Percentiles rank a stretch among this genome's conserved stretches.
Evolutionary conservation across 2,797 vertebrate genomes (phyloP).

Genomic region (Manis javanica): DNA sequence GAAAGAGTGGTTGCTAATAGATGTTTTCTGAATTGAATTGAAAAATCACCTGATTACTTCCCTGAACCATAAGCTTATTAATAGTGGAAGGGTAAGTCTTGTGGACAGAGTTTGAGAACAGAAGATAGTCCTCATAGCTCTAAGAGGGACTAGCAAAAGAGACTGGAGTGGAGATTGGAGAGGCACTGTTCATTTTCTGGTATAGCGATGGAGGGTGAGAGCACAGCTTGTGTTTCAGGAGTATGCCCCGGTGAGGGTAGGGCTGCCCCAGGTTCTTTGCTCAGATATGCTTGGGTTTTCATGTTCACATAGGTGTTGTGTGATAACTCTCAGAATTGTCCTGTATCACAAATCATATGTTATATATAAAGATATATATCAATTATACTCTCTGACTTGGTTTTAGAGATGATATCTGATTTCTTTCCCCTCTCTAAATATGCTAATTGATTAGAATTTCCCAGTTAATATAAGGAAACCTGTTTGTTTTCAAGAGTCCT

Average conservation of each 20-base stretch:
- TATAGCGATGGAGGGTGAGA: not conserved
- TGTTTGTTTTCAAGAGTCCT: not conserved
- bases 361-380: not conserved
- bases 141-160: not conserved
- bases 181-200: accelerated
- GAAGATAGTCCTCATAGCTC: not conserved
- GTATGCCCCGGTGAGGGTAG: too few species aligned
- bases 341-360: not conserved
- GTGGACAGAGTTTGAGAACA: not conserved
- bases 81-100: not conserved
- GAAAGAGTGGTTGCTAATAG: not conserved
- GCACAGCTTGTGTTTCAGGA: not conserved
- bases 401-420: not conserved
- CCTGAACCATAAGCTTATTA: not conserved
- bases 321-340: not conserved
- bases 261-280: not conserved
- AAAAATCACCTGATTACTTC: not conserved
- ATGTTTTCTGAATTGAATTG: not conserved
- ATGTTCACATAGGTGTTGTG: not conserved
- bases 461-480: not conserved
- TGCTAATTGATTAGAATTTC: not conserved
- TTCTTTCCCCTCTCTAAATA: not conserved
- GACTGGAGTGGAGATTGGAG: not conserved
- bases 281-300: not conserved
- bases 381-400: not conserved